Evolutionary conservation across 2,113 vertebrate species (phyloP).

Genomic region (Murina feae): DNA sequence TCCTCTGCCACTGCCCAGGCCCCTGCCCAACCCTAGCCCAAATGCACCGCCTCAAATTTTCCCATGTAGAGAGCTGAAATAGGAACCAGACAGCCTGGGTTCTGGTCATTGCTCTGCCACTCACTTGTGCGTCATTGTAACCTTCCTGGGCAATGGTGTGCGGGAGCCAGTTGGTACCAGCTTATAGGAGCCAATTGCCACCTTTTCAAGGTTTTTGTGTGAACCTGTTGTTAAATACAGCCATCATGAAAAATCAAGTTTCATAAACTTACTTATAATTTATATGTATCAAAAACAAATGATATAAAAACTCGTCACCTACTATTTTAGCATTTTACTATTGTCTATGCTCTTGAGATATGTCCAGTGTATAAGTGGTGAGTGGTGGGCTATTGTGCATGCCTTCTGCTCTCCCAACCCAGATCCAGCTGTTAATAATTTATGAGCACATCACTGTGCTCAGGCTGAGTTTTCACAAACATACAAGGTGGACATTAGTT

Average conservation of each 20-base stretch:
- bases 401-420: too few species aligned
- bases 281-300: neutral
- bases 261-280: neutral
- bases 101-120: neutral
- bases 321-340: neutral
- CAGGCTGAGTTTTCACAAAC: neutral
- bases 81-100: neutral
- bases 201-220: neutral
- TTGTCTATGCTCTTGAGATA: neutral
- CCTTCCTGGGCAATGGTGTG: neutral
- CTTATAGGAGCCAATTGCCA: neutral
- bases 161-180: neutral
- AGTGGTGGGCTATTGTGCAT: neutral
- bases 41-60: neutral
- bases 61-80: accelerated
- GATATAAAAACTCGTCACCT: neutral
- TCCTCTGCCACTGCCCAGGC: neutral
- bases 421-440: neutral
- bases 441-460: neutral
- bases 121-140: neutral
- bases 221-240: neutral
- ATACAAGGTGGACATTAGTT: neutral
- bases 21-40: neutral
- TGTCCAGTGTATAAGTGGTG: neutral
- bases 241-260: neutral